Conservation (phyloP, 2,113 vertebrate genomes). For the Macroglossus sobrinus region DNA sequence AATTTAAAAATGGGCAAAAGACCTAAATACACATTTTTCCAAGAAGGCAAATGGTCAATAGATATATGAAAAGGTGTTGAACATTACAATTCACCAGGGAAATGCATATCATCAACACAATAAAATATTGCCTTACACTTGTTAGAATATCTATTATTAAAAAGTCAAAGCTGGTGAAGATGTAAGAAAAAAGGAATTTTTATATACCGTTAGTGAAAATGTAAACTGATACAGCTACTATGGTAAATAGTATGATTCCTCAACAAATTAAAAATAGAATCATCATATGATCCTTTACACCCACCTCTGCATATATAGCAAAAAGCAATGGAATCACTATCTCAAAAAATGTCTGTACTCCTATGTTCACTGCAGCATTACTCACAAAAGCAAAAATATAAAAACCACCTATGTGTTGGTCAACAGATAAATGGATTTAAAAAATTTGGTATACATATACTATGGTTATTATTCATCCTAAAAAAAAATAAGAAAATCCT, state of each 20-base stretch:
- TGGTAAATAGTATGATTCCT: background rate
- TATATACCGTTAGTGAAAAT: background rate
- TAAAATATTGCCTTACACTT: background rate
- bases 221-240: background rate
- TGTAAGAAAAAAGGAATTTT: background rate
- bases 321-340: background rate
- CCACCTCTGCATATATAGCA: background rate
- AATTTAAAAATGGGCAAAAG: background rate
- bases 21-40: background rate
- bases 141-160: background rate
- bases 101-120: background rate
- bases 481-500: background rate
- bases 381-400: background rate
- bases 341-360: background rate
- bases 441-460: background rate
- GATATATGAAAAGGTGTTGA: background rate
- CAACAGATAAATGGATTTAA: background rate
- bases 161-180: background rate
- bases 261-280: background rate
- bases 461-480: background rate
- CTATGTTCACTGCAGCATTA: background rate
- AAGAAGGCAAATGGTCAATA: background rate
- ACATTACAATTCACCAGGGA: background rate
- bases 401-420: background rate
- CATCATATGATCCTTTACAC: background rate